These are phyloP conservation scores for Heteronetta atricapilla DNA, from an alignment of 2,113 vertebrate species.

Conservation along the genomic window DNA sequence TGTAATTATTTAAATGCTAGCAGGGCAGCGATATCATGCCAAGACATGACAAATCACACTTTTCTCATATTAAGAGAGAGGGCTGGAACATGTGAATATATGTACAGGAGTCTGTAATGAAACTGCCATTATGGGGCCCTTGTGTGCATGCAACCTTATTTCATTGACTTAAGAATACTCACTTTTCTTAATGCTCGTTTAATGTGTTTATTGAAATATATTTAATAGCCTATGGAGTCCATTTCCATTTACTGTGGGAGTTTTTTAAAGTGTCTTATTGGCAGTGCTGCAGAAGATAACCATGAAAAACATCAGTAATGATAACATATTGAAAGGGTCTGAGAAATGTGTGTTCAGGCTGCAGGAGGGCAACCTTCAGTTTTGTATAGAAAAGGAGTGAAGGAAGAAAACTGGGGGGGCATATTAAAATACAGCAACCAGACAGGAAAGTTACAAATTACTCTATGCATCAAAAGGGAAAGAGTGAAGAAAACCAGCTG, in stretches of 20 bases:
- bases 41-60: slow-evolving; percentile 59
- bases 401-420: background rate
- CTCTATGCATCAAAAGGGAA: background rate
- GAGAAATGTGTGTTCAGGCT: background rate
- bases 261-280: background rate
- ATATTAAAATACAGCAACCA: background rate
- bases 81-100: slow-evolving; percentile 14
- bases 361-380: background rate
- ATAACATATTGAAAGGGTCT: background rate
- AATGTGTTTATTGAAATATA: slow-evolving; percentile 52
- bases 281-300: background rate
- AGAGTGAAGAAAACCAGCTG: background rate
- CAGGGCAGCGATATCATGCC: slow-evolving; percentile 40
- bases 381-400: background rate
- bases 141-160: slow-evolving; percentile 27
- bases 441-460: background rate
- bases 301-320: background rate
- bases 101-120: slow-evolving; percentile 46
- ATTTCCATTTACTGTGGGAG: background rate
- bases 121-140: slow-evolving; percentile 19
- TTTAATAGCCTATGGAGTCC: slow-evolving; percentile 28
- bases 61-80: slow-evolving; percentile 40
- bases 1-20: background rate
- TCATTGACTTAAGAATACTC: slow-evolving; percentile 14
- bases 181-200: slow-evolving; percentile 44